Base-by-base conservation (phyloP, 2,113 vertebrate genomes). In the Coreoperca whiteheadi region DNA sequence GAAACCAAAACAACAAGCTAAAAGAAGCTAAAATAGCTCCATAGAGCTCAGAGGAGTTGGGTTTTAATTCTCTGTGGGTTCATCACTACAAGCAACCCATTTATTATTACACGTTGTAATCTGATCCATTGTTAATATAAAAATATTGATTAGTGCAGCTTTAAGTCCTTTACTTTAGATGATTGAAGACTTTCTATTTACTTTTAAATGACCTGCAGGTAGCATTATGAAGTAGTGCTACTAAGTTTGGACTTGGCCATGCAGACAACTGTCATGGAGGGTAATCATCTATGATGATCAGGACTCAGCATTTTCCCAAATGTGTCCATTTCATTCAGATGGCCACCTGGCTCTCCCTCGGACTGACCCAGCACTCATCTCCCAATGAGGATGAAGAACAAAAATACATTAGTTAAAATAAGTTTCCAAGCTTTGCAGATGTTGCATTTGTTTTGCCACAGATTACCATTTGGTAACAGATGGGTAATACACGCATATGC, bases 401-500 rank as follows among this genome's bases (percentile, higher is more conserved):
- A 66, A 81, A 88, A 77, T n/a, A 28, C 34, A 75, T 82, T 34
- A 51, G 73, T 66, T 81, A 54, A 68, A 75, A 84, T 61, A 70
- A 77, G 69, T 77, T 61, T 81, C 9, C 23, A 46, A 82, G 86
- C 74, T 46, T 78, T 91, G 87, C 86, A 92, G 90, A 93, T 93
- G 92, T 87, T 92, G 79, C 70, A 88, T 94, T 87, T 87, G 87
- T 89, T 88, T 90, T 84, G 59, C 86, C 78, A 83, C 80, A 75
- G 76, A 90, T 86, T 85, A 87, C 81, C 87, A 87, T 92, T 84
- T 74, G 85, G 66, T 77, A 86, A 81, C 89, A 94, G 93, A 94
- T 93, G 91, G 90, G 83, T 84, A 84, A 91, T 81, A 79, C 86
- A 60, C 43, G 23, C 84, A 76, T 39, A 71, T 41, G 54, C 79